Evolutionary conservation across 2,113 vertebrate species (phyloP), one percentile per base, ranked within the genome.

Genomic region (Sinocyclocheilus anshuiensis): DNA sequence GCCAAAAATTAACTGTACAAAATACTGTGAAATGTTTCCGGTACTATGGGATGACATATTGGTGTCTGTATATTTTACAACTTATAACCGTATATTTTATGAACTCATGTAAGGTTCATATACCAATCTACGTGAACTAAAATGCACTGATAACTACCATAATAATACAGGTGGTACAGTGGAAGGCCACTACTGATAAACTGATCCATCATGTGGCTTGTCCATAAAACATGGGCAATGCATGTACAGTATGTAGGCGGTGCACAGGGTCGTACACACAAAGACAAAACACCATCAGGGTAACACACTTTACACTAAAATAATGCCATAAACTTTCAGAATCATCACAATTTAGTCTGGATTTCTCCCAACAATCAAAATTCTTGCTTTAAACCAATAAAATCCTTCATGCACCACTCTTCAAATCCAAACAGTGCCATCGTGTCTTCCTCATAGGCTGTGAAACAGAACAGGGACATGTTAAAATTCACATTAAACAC

Each of bases 401-500:
- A 78, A 78, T 36, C 26, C 16, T 57, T 78, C 76, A 55, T 10
- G 39, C 50, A 71, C 67, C 63, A 81, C 77, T 75, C 57, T 79
- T 88, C 78, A 81, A 69, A 88, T 86, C 77, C 82, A 86, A 88
- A 86, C 80, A 84, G 84, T 83, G 63, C 81, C 61, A 63, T 75
- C 75, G 69, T 61, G 75, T 86, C 84, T 86, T 76, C 67, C 81
- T 88, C 75, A 75, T 79, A 33, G 81, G 75, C 67, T 81, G 65
- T 63, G 80, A 57, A 39, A 88, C 74, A 77, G 36, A 36, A 74
- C 74, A 24, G 63, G 55, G 26, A 48, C n/a, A 69, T 86, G 84
- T 86, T 79, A 84, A 84, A 87, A 84, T 74, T 75, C 87, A 86
- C 84, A 81, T 83, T 83, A 88, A 87, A 86, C 80, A 80, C 74